Percentiles rank a stretch among this genome's conserved stretches.
phyloP scores from a whole-genome alignment of 2,113 vertebrate genomes.

The Siphamia tubifer region DNA sequence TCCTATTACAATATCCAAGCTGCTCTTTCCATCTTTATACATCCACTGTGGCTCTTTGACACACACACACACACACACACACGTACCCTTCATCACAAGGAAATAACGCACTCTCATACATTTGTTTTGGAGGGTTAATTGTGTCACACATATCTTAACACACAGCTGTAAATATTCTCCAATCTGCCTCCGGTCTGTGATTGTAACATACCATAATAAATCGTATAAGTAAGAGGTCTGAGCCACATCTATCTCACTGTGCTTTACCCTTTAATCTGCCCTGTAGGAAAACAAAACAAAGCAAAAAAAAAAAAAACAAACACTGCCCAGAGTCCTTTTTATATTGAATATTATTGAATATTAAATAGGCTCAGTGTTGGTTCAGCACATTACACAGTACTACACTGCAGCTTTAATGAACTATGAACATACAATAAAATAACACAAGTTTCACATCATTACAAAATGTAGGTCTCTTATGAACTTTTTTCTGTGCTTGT shows the following conservation, averaged over 20 bases:
- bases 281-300: background rate
- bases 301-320: no score
- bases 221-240: background rate
- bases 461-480: no score
- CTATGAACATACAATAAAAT: no score
- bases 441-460: no score
- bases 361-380: background rate
- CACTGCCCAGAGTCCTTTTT: no score
- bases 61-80: background rate
- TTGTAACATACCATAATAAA: background rate
- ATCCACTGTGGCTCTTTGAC: background rate
- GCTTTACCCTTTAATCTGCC: background rate
- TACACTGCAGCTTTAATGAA: no score
- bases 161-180: background rate
- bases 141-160: background rate
- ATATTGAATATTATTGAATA: no score
- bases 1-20: conserved; percentile 60
- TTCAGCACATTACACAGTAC: background rate
- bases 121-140: background rate
- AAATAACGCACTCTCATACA: background rate
- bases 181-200: background rate
- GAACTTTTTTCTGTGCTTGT: no score
- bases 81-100: background rate
- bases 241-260: background rate
- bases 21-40: conserved; percentile 25